Percentiles rank a stretch among this genome's conserved stretches.
Conservation (phyloP, 2,888 invertebrate species). For the Blastobasis lacticolella region DNA sequence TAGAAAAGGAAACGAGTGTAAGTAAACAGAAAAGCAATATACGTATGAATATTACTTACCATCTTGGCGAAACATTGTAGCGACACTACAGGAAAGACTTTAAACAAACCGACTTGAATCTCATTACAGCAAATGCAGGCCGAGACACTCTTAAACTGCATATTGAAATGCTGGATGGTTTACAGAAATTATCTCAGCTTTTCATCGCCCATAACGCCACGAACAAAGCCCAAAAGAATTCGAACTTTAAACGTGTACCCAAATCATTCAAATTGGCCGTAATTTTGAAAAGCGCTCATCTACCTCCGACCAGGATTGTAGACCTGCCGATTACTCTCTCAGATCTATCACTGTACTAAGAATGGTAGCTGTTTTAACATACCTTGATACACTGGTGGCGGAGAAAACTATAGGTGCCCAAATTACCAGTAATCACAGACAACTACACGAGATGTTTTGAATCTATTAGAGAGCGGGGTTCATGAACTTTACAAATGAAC, state of each 20-base stretch:
- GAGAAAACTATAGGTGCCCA: background rate
- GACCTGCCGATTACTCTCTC: background rate
- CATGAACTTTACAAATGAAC: background rate
- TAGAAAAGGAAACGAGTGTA: too few relatives aligned
- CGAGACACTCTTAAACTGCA: too few relatives aligned
- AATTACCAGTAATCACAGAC: constrained; percentile 6
- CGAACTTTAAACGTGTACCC: constrained; percentile 6
- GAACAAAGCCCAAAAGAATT: constrained; percentile 1
- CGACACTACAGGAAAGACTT: too few relatives aligned
- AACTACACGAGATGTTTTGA: constrained; percentile 3
- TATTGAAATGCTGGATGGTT: too few relatives aligned
- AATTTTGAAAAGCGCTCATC: constrained; percentile 1
- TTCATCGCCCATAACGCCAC: background rate
- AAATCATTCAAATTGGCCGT: constrained; percentile 5
- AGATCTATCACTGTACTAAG: too few relatives aligned
- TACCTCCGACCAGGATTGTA: background rate
- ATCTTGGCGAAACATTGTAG: too few relatives aligned
- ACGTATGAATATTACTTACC: too few relatives aligned
- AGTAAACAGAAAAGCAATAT: too few relatives aligned
- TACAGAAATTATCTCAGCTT: background rate
- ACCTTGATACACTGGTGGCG: background rate
- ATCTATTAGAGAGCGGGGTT: constrained; percentile 1
- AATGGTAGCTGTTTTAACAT: too few relatives aligned
- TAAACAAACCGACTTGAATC: too few relatives aligned
- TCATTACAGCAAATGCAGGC: too few relatives aligned